A percentile compares a stretch with the other conserved stretches of the same genome.
Evolutionary conservation across 2,797 vertebrate species (phyloP).

Genomic region (Artibeus lituratus): DNA sequence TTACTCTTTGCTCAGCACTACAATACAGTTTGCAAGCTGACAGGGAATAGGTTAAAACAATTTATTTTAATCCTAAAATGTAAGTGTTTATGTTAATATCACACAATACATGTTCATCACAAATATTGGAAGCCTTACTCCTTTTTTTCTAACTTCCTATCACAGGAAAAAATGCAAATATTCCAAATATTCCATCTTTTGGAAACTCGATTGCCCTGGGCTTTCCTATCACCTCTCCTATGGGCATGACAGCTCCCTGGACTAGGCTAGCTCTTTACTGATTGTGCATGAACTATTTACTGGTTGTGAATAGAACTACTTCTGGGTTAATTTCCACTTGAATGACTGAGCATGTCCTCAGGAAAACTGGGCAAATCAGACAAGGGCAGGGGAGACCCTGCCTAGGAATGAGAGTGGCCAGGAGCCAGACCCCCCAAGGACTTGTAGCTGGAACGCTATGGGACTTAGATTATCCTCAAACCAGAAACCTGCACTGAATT

Average conservation of each 20-base stretch:
- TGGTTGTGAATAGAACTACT: background rate
- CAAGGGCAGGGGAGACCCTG: background rate
- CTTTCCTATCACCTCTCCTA: background rate
- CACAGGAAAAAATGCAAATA: background rate
- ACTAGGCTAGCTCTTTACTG: background rate
- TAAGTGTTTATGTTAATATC: background rate
- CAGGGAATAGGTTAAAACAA: background rate
- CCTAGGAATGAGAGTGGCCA: rapidly evolving
- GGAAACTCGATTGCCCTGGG: background rate
- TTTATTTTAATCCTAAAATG: background rate
- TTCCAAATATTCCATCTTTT: background rate
- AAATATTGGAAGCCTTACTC: rapidly evolving
- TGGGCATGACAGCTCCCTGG: background rate
- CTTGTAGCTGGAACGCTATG: background rate
- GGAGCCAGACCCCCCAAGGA: no score
- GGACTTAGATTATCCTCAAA: background rate
- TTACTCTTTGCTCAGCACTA: background rate
- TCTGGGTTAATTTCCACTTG: background rate
- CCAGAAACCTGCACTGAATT: background rate
- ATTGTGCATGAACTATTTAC: no score
- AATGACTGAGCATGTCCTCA: background rate
- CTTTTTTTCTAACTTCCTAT: background rate
- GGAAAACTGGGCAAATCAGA: background rate
- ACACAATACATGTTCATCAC: background rate
- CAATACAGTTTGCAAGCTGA: background rate